Conservation (phyloP, 2,888 invertebrate genomes). For the Xestia c-nigrum region DNA sequence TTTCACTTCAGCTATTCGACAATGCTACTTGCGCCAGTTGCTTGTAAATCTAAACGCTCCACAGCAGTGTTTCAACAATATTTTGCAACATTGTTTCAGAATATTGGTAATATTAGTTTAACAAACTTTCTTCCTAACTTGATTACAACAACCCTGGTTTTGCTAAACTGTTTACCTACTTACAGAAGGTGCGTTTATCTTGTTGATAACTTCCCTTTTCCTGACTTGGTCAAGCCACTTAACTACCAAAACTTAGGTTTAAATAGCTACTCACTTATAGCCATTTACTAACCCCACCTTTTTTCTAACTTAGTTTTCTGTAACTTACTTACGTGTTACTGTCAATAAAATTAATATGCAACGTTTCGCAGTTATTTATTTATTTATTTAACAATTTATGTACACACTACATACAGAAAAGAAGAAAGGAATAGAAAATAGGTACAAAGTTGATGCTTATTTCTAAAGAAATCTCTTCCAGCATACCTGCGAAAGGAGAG, state of each 20-base stretch:
- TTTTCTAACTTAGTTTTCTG: neutral
- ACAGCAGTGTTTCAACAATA: slow-evolving; percentile 11
- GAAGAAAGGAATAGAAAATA: too few species aligned
- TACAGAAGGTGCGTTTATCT: neutral
- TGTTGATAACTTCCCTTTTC: neutral
- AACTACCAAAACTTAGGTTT: neutral
- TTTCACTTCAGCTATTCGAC: slow-evolving; percentile 4
- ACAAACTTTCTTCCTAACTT: slow-evolving; percentile 2
- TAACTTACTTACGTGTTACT: too few species aligned
- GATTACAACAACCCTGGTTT: neutral
- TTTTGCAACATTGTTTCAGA: slow-evolving; percentile 26
- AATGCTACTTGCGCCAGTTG: slow-evolving; percentile 8
- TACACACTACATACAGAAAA: too few species aligned
- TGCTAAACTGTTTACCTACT: neutral
- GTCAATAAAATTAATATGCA: too few species aligned
- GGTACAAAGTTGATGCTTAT: too few species aligned
- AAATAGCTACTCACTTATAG: neutral
- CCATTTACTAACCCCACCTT: neutral
- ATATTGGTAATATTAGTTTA: slow-evolving; percentile 14
- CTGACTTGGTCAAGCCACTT: neutral
- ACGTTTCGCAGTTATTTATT: too few species aligned
- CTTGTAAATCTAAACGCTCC: slow-evolving; percentile 21
- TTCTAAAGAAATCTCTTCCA: too few species aligned
- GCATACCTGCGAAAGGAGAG: too few species aligned
- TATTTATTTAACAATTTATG: too few species aligned